These are phyloP conservation scores for Pollenia griseotomentosa DNA, from an alignment of 2,888 invertebrate species.

Conservation along the genomic window DNA sequence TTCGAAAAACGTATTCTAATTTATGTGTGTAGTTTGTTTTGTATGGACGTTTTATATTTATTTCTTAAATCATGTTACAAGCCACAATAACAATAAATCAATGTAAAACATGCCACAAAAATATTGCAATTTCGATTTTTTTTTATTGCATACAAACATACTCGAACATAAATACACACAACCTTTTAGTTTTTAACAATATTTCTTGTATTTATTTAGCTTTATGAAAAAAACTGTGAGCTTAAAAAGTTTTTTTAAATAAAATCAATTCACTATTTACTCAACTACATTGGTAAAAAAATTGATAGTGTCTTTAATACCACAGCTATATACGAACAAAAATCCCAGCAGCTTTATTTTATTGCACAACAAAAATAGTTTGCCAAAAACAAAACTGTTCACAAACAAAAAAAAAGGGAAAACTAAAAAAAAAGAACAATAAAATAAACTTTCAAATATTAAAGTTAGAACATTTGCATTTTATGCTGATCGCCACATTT, in stretches of 20 bases:
- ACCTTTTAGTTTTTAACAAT: background rate
- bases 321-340: slow-evolving; percentile 17
- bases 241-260: background rate
- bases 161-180: background rate
- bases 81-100: slow-evolving; percentile 72
- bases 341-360: slow-evolving; percentile 64
- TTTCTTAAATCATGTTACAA: slow-evolving; percentile 71
- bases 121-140: slow-evolving; percentile 57
- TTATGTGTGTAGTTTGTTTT: background rate
- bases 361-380: slow-evolving; percentile 63
- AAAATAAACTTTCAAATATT: slow-evolving; percentile 34
- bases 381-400: background rate
- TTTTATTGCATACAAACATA: slow-evolving; percentile 9
- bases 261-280: slow-evolving; percentile 71
- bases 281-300: slow-evolving; percentile 67
- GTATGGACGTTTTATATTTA: slow-evolving; percentile 46
- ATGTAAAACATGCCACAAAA: slow-evolving; percentile 71
- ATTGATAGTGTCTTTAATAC: slow-evolving; percentile 56
- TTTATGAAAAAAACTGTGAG: background rate
- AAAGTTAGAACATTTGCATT: slow-evolving; percentile 58
- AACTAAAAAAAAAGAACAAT: slow-evolving; percentile 14
- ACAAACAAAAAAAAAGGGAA: slow-evolving; percentile 3
- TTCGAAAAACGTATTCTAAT: slow-evolving; percentile 4
- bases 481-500: slow-evolving; percentile 19
- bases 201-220: background rate